Percentiles rank a stretch among this genome's conserved stretches.
phyloP scores from a whole-genome alignment of 2,113 vertebrate species.

The Pardalotus punctatus region DNA sequence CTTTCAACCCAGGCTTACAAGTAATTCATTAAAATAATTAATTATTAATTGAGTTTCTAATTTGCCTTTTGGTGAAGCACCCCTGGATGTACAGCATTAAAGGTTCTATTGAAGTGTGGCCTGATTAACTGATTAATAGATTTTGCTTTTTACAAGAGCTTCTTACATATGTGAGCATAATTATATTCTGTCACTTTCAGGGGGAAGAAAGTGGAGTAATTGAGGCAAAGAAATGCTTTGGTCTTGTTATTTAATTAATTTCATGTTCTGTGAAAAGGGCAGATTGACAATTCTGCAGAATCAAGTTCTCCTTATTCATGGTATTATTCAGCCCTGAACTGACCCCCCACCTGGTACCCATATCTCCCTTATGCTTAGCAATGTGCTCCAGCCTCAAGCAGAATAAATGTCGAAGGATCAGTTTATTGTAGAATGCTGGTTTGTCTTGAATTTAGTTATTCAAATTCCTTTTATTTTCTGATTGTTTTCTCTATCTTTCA shows the following conservation, averaged over 20 bases:
- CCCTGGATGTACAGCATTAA: not conserved
- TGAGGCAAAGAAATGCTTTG: slow-evolving; percentile 18
- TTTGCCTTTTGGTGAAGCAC: slow-evolving; percentile 33
- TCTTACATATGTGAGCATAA: slow-evolving; percentile 19
- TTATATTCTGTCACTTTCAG: not conserved
- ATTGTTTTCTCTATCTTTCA: not conserved
- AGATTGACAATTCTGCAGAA: not conserved
- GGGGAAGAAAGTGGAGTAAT: not conserved
- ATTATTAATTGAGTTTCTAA: slow-evolving; percentile 41
- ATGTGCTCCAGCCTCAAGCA: not conserved
- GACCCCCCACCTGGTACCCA: accelerated
- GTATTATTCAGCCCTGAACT: not conserved
- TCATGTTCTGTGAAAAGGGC: slow-evolving; percentile 10
- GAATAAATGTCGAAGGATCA: not conserved
- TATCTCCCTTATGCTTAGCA: not conserved
- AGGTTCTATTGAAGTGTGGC: not conserved
- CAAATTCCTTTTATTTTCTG: not conserved
- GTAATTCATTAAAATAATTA: slow-evolving; percentile 43
- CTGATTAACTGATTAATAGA: slow-evolving; percentile 6
- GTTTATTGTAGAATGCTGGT: not conserved
- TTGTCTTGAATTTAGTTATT: not conserved
- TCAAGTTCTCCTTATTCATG: not conserved
- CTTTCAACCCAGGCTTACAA: slow-evolving; percentile 26
- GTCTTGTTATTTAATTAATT: slow-evolving; percentile 18
- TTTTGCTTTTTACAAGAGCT: not conserved